Evolutionary conservation across 2,797 vertebrate species (phyloP).

Genomic region (Brachymystax lenok): DNA sequence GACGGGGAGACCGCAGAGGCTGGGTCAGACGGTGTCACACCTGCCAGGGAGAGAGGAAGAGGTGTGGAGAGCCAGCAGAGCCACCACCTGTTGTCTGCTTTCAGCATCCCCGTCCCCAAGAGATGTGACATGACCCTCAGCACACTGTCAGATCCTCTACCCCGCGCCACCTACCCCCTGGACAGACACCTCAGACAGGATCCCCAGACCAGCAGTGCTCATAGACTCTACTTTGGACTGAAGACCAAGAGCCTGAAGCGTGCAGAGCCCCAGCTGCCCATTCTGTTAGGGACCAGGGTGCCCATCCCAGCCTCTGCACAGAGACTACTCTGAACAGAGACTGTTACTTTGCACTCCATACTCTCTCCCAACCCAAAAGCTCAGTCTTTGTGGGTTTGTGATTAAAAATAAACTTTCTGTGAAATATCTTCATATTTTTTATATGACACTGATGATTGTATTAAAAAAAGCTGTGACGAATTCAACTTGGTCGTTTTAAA

Average conservation of each 20-base stretch:
- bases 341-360: not conserved
- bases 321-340: conserved; percentile 41
- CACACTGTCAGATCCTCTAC: not conserved
- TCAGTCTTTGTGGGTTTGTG: conserved; percentile 3
- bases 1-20: not conserved
- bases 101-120: not conserved
- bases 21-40: not conserved
- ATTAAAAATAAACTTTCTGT: conserved; percentile 11
- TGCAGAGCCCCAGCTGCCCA: conserved; percentile 48
- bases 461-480: not conserved
- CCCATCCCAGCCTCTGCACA: conserved; percentile 56
- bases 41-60: not conserved
- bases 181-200: not conserved
- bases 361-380: not conserved
- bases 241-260: not conserved
- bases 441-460: not conserved
- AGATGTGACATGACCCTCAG: not conserved
- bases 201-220: not conserved
- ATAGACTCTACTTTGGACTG: not conserved
- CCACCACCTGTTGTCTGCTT: not conserved
- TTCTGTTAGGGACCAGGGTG: conserved; percentile 65
- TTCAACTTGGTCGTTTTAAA: not conserved
- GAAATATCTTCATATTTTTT: not conserved
- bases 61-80: not conserved
- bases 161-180: conserved; percentile 13